These are phyloP conservation scores for Metaphire vulgaris DNA, from an alignment of 1,140 invertebrate genomes.

Conservation along the genomic window DNA sequence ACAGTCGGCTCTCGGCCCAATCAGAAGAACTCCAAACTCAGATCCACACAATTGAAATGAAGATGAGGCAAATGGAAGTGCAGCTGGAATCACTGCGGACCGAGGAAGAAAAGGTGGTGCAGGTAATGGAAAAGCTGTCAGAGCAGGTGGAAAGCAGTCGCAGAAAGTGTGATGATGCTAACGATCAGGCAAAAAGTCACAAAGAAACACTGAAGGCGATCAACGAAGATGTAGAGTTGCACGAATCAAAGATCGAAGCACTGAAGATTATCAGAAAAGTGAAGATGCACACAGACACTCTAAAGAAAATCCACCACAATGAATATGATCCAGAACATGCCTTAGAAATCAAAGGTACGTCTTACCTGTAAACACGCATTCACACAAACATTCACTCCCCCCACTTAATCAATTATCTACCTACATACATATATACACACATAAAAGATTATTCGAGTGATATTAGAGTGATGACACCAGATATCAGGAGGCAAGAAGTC, in stretches of 20 bases:
- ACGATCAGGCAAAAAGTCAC: conserved; percentile 9
- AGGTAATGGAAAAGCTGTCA: background rate
- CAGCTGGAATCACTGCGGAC: background rate
- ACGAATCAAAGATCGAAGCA: conserved; percentile 31
- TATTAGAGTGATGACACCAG: no score
- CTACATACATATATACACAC: no score
- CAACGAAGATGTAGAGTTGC: conserved; percentile 24
- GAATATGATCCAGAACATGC: conserved; percentile 35
- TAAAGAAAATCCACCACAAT: conserved; percentile 37
- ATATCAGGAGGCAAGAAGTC: no score
- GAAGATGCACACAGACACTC: conserved; percentile 36
- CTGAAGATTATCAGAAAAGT: conserved; percentile 36
- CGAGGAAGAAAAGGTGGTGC: background rate
- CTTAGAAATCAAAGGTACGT: conserved; percentile 33
- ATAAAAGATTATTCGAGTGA: no score
- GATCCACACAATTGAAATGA: background rate
- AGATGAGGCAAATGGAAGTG: background rate
- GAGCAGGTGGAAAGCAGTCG: background rate
- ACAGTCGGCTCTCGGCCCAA: background rate
- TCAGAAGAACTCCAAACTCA: background rate
- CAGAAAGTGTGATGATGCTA: background rate
- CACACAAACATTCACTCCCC: background rate
- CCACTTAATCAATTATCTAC: no score
- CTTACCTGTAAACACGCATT: background rate
- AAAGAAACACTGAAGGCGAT: conserved; percentile 26